A percentile compares a stretch with the other conserved stretches of the same genome.
phyloP scores from a whole-genome alignment of 2,888 invertebrate species.

The Campoletis raptor region DNA sequence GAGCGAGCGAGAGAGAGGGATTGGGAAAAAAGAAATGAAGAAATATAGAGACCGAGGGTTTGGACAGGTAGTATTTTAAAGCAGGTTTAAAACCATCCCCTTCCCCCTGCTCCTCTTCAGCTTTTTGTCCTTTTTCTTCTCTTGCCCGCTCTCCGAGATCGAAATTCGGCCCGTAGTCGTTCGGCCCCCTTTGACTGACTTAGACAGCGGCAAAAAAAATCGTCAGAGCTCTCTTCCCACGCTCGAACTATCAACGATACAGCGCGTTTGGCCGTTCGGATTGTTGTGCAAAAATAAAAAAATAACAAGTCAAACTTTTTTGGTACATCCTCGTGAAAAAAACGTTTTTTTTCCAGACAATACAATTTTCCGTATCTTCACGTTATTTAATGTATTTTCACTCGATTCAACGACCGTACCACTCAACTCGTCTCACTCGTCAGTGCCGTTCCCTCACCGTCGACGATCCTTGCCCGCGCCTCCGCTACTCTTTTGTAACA shows the following conservation, averaged over 20 bases:
- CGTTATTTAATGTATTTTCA: not conserved
- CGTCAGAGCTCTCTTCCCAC: conserved; percentile 19
- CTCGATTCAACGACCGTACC: not conserved
- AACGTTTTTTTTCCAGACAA: not conserved
- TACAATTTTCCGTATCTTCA: too few species aligned
- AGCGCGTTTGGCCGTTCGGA: not conserved
- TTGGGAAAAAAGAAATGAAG: conserved; percentile 20
- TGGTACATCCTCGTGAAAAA: not conserved
- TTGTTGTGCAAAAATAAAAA: not conserved
- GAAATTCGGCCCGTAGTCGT: conserved; percentile 27
- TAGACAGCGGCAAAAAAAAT: not conserved
- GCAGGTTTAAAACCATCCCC: conserved; percentile 22
- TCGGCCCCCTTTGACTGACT: conserved; percentile 59
- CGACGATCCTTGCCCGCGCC: not conserved
- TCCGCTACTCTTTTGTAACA: not conserved
- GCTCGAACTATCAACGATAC: not conserved
- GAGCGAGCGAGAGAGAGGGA: not conserved
- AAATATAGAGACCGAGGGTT: conserved; percentile 37
- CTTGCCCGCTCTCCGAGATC: not conserved
- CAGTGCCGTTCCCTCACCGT: not conserved
- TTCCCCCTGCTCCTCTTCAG: not conserved
- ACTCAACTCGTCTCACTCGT: not conserved
- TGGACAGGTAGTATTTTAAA: conserved; percentile 68
- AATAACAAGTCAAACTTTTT: not conserved
- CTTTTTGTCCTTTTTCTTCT: not conserved